Base-by-base conservation (phyloP, 2,888 invertebrate genomes). In the Liodrosophila aerea region DNA sequence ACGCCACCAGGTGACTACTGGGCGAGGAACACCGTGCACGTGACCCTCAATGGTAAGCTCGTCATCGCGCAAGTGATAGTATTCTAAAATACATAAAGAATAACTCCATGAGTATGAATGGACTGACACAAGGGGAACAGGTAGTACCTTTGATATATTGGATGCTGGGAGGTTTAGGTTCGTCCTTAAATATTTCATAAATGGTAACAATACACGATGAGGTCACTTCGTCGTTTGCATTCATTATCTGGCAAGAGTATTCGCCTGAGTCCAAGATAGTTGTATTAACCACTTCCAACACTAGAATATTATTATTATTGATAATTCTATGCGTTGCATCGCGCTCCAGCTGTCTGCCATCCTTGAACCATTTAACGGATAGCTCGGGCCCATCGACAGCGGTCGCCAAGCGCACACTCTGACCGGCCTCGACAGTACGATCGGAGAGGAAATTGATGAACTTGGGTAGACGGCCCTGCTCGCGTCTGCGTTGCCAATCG, bases 171-270 rank as follows among this genome's bases (percentile, higher is more conserved):
- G 94, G 93, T 63, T 93, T 92, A 0, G 94, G 93, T 46, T 93
- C 92, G 13, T 94, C 92, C 88, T 95, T 90, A 77, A 94, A 94
- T 66, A 93, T 93, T 57, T 95, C 94, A 85, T 94, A 94, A 49
- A 96, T 93, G 85, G 93, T 94, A 13, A 97, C 90, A 73, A 92
- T 93, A 39, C 95, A 95, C n/a, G 94, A 92, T 5, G 95, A 94
- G 43, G 92, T 92, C 0, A 93, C 91, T 54, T 93, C 92, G 27
- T 96, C 97, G 80, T 95, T 93, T 60, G 92, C 91, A 88, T 96
- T 97, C 71, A 92, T 92, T 16, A 95, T 95, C 7, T 92, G 88
- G 78, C 94, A 95, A 0, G 92, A 91, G 84, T 94, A 95, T 85
- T 93, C 92, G 11, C 93, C 94, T 1, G 92, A 91, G 87, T 94